A percentile compares a stretch with the other conserved stretches of the same genome.
Evolutionary conservation across 64 coral and sea anemone species (phyloP).

Genomic region (Porites australiensis): DNA sequence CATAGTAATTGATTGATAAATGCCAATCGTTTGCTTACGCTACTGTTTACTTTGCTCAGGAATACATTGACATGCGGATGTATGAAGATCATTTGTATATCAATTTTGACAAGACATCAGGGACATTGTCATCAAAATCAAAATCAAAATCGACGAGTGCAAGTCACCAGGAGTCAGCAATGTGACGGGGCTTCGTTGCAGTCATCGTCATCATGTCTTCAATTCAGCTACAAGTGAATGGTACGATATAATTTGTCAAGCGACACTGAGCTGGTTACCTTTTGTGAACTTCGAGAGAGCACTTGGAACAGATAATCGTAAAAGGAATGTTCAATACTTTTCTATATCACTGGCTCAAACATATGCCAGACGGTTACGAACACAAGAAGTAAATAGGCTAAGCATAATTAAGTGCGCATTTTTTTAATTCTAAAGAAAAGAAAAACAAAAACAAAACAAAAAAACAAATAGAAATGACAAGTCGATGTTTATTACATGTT

Average conservation of each 20-base stretch:
- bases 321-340: too few species aligned
- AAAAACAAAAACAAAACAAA: too few species aligned
- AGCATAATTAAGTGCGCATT: too few species aligned
- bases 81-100: conserved; percentile 96
- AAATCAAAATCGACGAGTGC: conserved; percentile 26
- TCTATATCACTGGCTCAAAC: too few species aligned
- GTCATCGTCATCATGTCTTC: not conserved
- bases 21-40: conserved; percentile 38
- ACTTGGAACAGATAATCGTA: too few species aligned
- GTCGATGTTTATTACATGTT: not conserved
- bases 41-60: conserved; percentile 68
- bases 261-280: too few species aligned
- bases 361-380: too few species aligned
- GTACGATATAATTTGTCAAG: too few species aligned
- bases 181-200: not conserved
- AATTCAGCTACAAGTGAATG: not conserved
- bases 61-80: conserved; percentile 86
- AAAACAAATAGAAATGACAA: too few species aligned
- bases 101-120: conserved; percentile 81
- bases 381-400: too few species aligned
- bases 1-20: conserved; percentile 25
- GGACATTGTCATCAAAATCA: not conserved
- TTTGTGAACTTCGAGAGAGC: too few species aligned
- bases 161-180: not conserved
- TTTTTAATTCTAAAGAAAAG: too few species aligned